Base-by-base conservation (phyloP, 2,113 vertebrate genomes). In the Podilymbus podiceps region DNA sequence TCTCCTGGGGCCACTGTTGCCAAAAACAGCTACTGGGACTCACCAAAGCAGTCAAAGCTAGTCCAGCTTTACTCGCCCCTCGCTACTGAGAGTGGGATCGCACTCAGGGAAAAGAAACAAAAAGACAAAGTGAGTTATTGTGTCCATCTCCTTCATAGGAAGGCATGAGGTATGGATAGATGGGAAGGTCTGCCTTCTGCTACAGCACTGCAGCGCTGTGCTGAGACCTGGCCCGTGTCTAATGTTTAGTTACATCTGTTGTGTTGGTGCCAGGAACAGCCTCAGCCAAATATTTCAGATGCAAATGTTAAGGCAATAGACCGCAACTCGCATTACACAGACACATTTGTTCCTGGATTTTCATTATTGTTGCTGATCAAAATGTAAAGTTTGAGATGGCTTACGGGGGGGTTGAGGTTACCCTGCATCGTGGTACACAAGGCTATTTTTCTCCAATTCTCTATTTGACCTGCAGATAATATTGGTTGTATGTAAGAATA, bases 71-170 rank as follows among this genome's bases (percentile, higher is more conserved):
- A 27, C 35, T 80, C 1, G 1, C 13, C 33, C 55, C 23, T 83
- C 2, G 0, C 33, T 68, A 35, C 9, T 0, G 0, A 42, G 16
- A 58, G 25, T 12, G 25, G 35, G 22, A 63, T 3, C 2, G 72
- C 38, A 64, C 30, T 30, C 9, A 6, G 35, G 16, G 42, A 87
- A 25, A 17, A 86, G 18, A 86, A 74, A 66, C 1, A 2, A 56
- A 78, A 46, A 11, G 72, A 38, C 33, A 13, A 64, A 53, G 6
- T 18, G 6, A 5, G 20, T 44, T 53, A 20, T 28, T 66, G 24
- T 1, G 1, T 49, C 42, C 50, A 12, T 7, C 35, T 80, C 40
- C 46, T 55, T 73, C 67, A 13, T 25, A 21, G 20, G 42, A 88
- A 64, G 38, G 31, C 7, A 2, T 0, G 6, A 75, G 13, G 9